phyloP scores from a whole-genome alignment of 2,797 vertebrate genomes.

The Botia almorhae region DNA sequence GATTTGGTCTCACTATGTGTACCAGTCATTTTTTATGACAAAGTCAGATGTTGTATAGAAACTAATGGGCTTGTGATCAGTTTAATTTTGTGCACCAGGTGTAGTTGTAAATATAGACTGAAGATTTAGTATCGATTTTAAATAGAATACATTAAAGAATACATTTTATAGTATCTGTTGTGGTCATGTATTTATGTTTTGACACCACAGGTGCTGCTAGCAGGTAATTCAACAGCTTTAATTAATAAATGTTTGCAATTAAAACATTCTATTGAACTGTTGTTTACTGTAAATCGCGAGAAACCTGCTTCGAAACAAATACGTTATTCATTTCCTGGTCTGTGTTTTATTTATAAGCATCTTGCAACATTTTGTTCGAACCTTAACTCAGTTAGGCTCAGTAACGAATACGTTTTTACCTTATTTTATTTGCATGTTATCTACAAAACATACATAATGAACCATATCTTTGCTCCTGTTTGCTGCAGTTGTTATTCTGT shows the following conservation, averaged over 20 bases:
- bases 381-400: background rate
- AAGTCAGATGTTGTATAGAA: background rate
- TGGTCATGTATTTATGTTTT: background rate
- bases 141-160: no score
- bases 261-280: background rate
- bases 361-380: background rate
- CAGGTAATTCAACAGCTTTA: background rate
- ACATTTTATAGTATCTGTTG: no score
- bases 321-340: background rate
- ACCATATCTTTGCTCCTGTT: background rate
- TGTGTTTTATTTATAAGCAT: background rate
- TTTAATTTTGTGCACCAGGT: no score
- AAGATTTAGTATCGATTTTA: no score
- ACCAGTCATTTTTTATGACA: background rate
- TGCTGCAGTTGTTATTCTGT: background rate
- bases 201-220: no score
- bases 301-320: background rate
- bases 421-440: background rate
- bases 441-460: background rate
- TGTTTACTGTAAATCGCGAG: background rate
- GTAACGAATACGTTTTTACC: background rate
- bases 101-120: background rate
- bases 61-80: no score
- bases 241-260: background rate
- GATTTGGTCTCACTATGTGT: background rate